These are phyloP conservation scores for Actinemys pallida DNA, from an alignment of 2,113 vertebrate species.

Conservation along the genomic window DNA sequence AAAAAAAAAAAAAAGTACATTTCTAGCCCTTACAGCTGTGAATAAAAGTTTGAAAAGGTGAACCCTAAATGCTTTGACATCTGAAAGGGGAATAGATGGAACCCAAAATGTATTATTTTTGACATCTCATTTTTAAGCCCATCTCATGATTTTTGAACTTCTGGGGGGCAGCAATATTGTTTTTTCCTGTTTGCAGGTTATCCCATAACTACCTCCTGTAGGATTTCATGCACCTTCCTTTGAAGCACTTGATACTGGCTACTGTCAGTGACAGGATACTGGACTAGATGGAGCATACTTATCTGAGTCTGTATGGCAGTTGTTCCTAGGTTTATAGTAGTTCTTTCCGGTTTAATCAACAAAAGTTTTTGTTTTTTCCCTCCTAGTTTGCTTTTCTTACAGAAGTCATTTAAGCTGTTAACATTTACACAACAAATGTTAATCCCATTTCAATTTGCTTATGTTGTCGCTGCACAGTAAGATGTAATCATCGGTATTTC, in stretches of 20 bases:
- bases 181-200: not conserved
- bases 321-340: not conserved
- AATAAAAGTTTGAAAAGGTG: not conserved
- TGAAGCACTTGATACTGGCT: not conserved
- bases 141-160: not conserved
- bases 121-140: not conserved
- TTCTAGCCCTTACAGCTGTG: not conserved
- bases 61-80: not conserved
- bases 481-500: not conserved
- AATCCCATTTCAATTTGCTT: not conserved
- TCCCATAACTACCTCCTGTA: not conserved
- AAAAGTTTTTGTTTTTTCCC: not conserved
- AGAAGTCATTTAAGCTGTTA: not conserved
- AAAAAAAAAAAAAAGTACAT: not conserved
- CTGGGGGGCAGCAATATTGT: not conserved
- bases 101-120: not conserved
- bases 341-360: not conserved
- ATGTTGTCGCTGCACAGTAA: not conserved
- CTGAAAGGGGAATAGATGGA: not conserved
- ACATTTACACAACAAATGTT: not conserved
- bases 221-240: not conserved
- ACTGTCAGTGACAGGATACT: not conserved
- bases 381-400: not conserved
- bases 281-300: not conserved
- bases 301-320: not conserved